These are phyloP conservation scores for Cerastis rubricosa DNA, from an alignment of 2,888 invertebrate species.

Conservation along the genomic window DNA sequence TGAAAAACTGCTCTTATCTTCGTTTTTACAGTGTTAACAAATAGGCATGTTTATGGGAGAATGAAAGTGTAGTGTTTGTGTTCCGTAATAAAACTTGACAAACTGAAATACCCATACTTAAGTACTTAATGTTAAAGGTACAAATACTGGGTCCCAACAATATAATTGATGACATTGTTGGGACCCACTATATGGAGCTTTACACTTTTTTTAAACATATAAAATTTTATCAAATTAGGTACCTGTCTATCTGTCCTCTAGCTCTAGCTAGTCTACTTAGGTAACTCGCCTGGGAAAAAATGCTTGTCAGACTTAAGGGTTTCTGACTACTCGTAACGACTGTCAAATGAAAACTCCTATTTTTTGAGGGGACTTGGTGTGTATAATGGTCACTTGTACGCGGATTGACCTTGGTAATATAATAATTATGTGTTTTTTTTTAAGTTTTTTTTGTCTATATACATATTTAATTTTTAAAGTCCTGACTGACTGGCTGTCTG, in stretches of 20 bases:
- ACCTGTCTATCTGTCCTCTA: neutral
- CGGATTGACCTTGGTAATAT: neutral
- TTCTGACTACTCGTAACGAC: neutral
- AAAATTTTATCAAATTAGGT: neutral
- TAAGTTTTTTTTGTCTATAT: too few relatives aligned
- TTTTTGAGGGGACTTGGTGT: neutral
- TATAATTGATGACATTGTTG: neutral
- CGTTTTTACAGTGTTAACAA: constrained; percentile 18
- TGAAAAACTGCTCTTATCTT: constrained; percentile 31
- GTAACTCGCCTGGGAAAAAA: neutral
- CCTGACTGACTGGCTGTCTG: too few relatives aligned
- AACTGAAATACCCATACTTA: neutral
- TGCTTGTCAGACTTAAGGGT: neutral
- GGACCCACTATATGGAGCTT: too few relatives aligned
- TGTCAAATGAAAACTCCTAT: neutral
- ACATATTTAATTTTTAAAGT: too few relatives aligned
- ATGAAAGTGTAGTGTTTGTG: constrained; percentile 17
- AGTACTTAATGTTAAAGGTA: neutral
- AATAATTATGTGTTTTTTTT: too few relatives aligned
- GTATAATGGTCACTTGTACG: neutral
- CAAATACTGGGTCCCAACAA: neutral
- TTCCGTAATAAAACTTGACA: neutral
- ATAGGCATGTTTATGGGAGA: neutral
- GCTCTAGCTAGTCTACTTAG: neutral
- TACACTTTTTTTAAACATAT: neutral